Evolutionary conservation across 2,888 invertebrate genomes (phyloP).

Genomic region (Scrobipalpa costella): DNA sequence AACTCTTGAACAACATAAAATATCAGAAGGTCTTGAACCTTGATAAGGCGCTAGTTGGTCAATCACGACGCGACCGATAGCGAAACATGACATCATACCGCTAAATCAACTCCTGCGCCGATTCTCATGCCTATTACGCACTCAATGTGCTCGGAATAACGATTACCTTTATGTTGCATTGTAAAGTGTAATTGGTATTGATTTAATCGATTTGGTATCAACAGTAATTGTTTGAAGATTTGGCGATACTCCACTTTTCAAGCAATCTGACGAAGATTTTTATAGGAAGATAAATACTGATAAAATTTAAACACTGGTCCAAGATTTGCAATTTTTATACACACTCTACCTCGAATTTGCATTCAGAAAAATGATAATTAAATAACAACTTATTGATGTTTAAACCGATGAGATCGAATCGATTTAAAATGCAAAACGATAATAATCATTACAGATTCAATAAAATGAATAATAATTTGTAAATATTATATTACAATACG

Average conservation of each 20-base stretch:
- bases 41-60: conserved; percentile 45
- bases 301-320: too few relatives aligned
- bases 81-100: conserved; percentile 16
- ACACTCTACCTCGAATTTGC: too few relatives aligned
- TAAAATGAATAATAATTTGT: neutral
- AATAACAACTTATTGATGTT: neutral
- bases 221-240: neutral
- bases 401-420: neutral
- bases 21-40: conserved; percentile 29
- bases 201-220: conserved; percentile 10
- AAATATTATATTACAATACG: neutral
- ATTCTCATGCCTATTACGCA: conserved; percentile 14
- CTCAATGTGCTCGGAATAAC: conserved; percentile 20
- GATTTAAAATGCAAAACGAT: neutral
- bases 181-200: neutral
- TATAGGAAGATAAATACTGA: neutral
- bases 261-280: too few relatives aligned
- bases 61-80: conserved; percentile 37
- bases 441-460: neutral
- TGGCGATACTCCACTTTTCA: neutral
- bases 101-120: conserved; percentile 47
- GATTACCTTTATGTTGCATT: conserved; percentile 14
- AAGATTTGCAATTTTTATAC: too few relatives aligned
- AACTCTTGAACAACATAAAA: neutral
- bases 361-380: too few relatives aligned